Conservation (phyloP, 1,140 invertebrate species). For the Tribolium madens region DNA sequence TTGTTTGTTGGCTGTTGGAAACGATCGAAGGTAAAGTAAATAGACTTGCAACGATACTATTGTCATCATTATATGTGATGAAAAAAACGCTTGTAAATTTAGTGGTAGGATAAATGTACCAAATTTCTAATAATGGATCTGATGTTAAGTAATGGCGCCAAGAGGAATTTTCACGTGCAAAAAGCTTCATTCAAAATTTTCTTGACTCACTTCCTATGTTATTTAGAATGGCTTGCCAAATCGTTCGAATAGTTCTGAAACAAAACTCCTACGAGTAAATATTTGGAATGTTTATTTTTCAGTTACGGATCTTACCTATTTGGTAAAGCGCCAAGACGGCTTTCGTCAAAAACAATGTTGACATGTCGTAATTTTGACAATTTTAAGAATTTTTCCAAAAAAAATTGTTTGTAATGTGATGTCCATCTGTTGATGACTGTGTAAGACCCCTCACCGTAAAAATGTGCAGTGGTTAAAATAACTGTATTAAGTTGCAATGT, state of each 20-base stretch:
- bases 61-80: too few relatives aligned
- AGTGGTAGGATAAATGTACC: too few relatives aligned
- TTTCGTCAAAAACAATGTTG: background rate
- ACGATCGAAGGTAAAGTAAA: background rate
- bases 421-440: conserved; percentile 2
- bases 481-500: conserved; percentile 24
- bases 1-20: background rate
- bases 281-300: background rate
- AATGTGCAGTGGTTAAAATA: conserved; percentile 23
- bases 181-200: conserved; percentile 9
- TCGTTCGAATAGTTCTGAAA: conserved; percentile 1
- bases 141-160: background rate
- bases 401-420: conserved; percentile 40
- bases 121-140: too few relatives aligned
- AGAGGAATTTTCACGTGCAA: background rate
- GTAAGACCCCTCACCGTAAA: background rate
- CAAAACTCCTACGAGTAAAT: background rate
- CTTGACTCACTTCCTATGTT: conserved; percentile 28
- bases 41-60: background rate
- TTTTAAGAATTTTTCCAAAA: background rate
- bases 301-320: background rate
- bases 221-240: conserved; percentile 17
- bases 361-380: conserved; percentile 2
- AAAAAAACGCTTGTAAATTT: too few relatives aligned
- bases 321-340: conserved; percentile 4